Percentiles rank a stretch among this genome's conserved stretches.
Conservation (phyloP, 2,888 invertebrate genomes). For the Dasypogon diadema region DNA sequence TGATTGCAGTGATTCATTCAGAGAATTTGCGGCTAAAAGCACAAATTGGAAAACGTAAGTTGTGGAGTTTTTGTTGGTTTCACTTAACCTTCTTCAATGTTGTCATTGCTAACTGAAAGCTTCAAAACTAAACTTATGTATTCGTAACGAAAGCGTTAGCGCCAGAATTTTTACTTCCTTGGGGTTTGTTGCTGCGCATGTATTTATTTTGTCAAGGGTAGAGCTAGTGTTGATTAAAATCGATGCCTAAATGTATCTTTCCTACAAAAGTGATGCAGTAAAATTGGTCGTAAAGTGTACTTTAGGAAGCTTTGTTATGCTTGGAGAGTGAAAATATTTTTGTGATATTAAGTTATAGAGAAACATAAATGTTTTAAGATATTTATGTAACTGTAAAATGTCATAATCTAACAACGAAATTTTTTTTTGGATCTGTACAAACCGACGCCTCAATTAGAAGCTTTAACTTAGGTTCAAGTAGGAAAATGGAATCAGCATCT, state of each 20-base stretch:
- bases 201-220: constrained; percentile 55
- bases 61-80: background rate
- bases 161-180: constrained; percentile 3
- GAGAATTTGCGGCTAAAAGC: constrained; percentile 56
- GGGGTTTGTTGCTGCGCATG: constrained; percentile 50
- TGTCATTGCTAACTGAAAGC: background rate
- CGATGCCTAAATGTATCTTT: constrained; percentile 40
- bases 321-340: constrained; percentile 43
- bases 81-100: constrained; percentile 53
- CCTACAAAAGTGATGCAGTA: constrained; percentile 41
- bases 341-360: constrained; percentile 39
- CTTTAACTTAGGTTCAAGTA: constrained; percentile 23
- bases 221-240: constrained; percentile 47
- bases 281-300: constrained; percentile 35
- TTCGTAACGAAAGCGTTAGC: background rate
- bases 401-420: constrained; percentile 33
- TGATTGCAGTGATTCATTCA: constrained; percentile 57
- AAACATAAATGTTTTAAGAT: background rate
- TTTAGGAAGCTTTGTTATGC: constrained; percentile 35
- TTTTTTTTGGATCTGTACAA: constrained; percentile 34
- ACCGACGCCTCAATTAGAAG: constrained; percentile 30
- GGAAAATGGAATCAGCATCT: constrained; percentile 73
- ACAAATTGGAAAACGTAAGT: constrained; percentile 56
- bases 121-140: constrained; percentile 11
- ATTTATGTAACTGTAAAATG: constrained; percentile 31